phyloP scores from a whole-genome alignment of 2,797 vertebrate genomes.

The Remorina albescens region DNA sequence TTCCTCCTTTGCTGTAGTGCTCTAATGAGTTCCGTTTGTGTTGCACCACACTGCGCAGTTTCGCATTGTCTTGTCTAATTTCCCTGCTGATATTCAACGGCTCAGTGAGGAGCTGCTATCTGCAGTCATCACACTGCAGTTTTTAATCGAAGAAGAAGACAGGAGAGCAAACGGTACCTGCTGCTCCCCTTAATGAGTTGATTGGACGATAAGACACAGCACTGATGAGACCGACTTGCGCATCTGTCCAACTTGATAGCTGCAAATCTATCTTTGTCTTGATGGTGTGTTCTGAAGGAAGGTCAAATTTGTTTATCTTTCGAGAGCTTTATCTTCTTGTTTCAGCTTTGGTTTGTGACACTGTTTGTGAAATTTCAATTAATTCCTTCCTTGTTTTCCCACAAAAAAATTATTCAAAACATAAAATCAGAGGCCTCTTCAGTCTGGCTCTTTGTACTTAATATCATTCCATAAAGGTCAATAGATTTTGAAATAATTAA shows the following conservation, averaged over 20 bases:
- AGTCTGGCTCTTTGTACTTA: conserved; percentile 13
- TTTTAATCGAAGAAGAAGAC: conserved; percentile 62
- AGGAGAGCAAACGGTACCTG: conserved; percentile 61
- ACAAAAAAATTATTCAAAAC: neutral
- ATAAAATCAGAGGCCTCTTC: neutral
- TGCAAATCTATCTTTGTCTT: conserved; percentile 35
- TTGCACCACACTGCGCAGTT: conserved; percentile 73
- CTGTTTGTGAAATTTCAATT: conserved; percentile 17
- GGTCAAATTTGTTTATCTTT: conserved; percentile 50
- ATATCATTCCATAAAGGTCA: conserved; percentile 48
- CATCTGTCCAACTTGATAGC: conserved; percentile 33
- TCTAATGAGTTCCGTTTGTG: conserved; percentile 77
- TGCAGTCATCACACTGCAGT: conserved; percentile 55
- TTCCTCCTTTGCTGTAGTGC: conserved; percentile 59
- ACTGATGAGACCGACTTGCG: conserved; percentile 42
- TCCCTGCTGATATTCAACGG: conserved; percentile 62
- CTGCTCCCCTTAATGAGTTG: conserved; percentile 65
- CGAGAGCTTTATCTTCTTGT: conserved; percentile 16
- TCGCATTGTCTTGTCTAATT: conserved; percentile 75
- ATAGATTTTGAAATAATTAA: conserved; percentile 44
- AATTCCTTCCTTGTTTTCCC: conserved; percentile 7
- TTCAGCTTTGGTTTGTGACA: conserved; percentile 15
- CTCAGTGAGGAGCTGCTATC: conserved; percentile 63
- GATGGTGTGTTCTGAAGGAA: conserved; percentile 23
- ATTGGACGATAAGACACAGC: conserved; percentile 58